phyloP scores from a whole-genome alignment of 2,888 invertebrate species.

The Heliothis peltigera region DNA sequence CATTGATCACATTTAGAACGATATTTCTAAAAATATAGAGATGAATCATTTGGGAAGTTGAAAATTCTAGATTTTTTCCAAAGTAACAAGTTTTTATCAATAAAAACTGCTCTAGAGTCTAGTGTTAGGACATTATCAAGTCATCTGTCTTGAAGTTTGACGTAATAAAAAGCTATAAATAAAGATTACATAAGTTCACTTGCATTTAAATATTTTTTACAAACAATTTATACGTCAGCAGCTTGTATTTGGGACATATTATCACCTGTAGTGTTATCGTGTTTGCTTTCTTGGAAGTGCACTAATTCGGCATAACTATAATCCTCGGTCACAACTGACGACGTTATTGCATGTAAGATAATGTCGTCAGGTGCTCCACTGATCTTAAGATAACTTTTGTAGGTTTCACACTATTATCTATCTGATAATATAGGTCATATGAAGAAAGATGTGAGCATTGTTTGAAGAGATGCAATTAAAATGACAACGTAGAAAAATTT shows the following conservation, averaged over 20 bases:
- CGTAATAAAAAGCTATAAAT: conserved; percentile 1
- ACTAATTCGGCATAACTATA: conserved; percentile 45
- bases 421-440: conserved; percentile 50
- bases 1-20: conserved; percentile 17
- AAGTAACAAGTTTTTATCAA: background rate
- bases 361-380: conserved; percentile 55
- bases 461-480: conserved; percentile 21
- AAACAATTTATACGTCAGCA: conserved; percentile 13
- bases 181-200: conserved; percentile 15
- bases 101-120: background rate
- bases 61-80: background rate
- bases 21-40: conserved; percentile 15
- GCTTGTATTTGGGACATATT: conserved; percentile 25
- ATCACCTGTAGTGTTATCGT: conserved; percentile 25
- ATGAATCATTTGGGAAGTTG: background rate
- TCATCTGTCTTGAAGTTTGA: background rate
- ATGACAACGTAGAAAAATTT: background rate
- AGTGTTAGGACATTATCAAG: background rate
- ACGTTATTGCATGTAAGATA: conserved; percentile 56
- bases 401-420: conserved; percentile 39
- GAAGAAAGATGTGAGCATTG: conserved; percentile 24
- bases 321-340: conserved; percentile 20
- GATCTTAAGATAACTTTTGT: conserved; percentile 60
- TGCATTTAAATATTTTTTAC: conserved; percentile 5
- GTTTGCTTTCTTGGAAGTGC: conserved; percentile 35